Evolutionary conservation across 2,113 vertebrate genomes (phyloP), one percentile per base, ranked within the genome.

Genomic region (Eleginops maclovinus): DNA sequence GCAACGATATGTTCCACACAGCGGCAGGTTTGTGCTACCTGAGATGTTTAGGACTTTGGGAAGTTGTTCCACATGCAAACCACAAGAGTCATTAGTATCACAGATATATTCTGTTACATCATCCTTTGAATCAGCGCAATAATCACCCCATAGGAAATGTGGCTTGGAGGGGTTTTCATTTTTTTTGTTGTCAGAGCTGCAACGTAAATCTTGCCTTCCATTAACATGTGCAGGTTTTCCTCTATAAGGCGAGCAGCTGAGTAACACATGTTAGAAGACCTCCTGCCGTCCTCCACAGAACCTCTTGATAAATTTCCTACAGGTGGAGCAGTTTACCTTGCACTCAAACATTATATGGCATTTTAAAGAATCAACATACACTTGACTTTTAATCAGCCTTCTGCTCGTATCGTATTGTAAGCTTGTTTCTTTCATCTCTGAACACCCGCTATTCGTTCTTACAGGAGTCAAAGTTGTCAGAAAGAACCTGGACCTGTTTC

Each of bases 151-250:
- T 87, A 88, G 91, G 93, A 95, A 93, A 91, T 73, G 90, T 93
- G 89, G 94, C 91, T 3, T 76, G 74, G 90, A 93, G 14, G 26
- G 5, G 84, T 79, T 46, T 55, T 46, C 65, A 61, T 62, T 63
- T 4, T 14, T 51, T 50, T 47, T 28, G n/a, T n/a, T 15, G 0
- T 90, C 50, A 11, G 84, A 83, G 89, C 87, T 69, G 74, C 79
- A 86, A 79, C 84, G 94, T 97, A 97, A 98, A 97, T 98, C 96
- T 96, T 93, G 87, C 89, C 49, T 68, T 92, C 92, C 91, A 56
- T 85, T 89, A 93, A 89, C 87, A 83, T 92, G 89, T 85, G 89
- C 93, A 93, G 84, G 85, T 86, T 94, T 77, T 0, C 75, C 77
- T 92, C 90, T 73, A 43, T 19, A 65, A 86, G 76, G 68, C 75